Percentiles rank a stretch among this genome's conserved stretches.
These are phyloP conservation scores for Dendropsophus ebraccatus DNA, from an alignment of 2,113 vertebrate genomes.

Conservation along the genomic window DNA sequence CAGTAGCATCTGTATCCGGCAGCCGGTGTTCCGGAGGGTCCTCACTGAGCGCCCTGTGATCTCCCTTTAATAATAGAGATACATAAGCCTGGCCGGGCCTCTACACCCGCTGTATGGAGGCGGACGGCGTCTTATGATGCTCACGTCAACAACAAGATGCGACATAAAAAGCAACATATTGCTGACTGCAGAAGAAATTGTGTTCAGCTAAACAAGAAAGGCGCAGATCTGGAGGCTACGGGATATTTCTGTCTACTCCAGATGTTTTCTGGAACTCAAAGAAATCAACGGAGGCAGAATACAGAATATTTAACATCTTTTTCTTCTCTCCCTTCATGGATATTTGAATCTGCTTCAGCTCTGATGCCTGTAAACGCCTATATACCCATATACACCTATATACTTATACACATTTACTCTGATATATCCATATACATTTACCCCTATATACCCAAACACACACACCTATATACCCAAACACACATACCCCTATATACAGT, in stretches of 20 bases:
- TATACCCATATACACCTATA: too few species aligned
- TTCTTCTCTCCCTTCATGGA: neutral
- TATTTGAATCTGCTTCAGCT: too few species aligned
- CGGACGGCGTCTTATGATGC: neutral
- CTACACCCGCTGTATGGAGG: neutral
- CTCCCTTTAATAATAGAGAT: neutral
- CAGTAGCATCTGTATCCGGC: neutral
- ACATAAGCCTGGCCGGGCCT: neutral
- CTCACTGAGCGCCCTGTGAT: neutral
- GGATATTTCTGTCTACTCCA: neutral
- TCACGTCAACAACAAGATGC: slow-evolving; percentile 6
- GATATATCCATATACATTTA: too few species aligned
- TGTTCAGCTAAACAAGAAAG: neutral
- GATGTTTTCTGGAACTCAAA: neutral
- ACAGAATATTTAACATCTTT: neutral
- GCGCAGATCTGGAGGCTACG: neutral
- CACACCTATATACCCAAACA: too few species aligned
- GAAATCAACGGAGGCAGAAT: neutral
- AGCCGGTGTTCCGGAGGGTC: neutral
- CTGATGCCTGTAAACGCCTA: too few species aligned
- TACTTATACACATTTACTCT: too few species aligned
- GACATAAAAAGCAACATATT: neutral
- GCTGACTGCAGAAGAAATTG: slow-evolving; percentile 1
- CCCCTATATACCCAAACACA: too few species aligned
- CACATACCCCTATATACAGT: too few species aligned